Conservation (phyloP, 2,888 invertebrate genomes). For the Trissoscelio sp. region DNA sequence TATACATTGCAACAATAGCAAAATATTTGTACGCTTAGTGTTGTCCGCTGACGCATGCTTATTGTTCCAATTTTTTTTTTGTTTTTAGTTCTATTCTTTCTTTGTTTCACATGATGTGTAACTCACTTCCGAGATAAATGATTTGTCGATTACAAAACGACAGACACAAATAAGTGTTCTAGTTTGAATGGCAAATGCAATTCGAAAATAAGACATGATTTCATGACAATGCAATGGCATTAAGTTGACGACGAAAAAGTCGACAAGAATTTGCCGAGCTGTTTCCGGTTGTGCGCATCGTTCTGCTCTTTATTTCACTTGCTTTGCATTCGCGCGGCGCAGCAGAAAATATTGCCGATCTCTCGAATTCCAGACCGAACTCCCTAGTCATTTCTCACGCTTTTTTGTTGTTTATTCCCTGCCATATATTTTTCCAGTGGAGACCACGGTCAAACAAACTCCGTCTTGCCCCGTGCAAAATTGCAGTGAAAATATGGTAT, state of each 20-base stretch:
- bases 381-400: slow-evolving; percentile 28
- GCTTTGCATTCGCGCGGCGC: slow-evolving; percentile 56
- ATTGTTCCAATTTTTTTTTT: slow-evolving; percentile 25
- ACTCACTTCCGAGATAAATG: slow-evolving; percentile 13
- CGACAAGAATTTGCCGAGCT: slow-evolving; percentile 68
- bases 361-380: slow-evolving; percentile 62
- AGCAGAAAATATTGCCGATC: slow-evolving; percentile 70
- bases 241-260: slow-evolving; percentile 17
- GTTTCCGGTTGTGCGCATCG: slow-evolving; percentile 69
- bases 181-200: not conserved
- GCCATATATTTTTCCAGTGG: not conserved
- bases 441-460: not conserved
- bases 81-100: not conserved
- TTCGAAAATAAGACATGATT: slow-evolving; percentile 1
- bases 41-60: slow-evolving; percentile 36
- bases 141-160: not conserved
- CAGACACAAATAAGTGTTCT: not conserved
- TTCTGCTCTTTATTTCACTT: slow-evolving; percentile 61
- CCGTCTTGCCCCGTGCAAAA: not conserved
- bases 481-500: slow-evolving; percentile 1
- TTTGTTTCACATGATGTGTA: slow-evolving; percentile 27
- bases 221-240: not conserved
- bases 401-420: slow-evolving; percentile 23
- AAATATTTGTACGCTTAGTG: slow-evolving; percentile 48
- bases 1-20: not conserved